Evolutionary conservation across 2,888 invertebrate genomes (phyloP).

Genomic region (Dichetophora obliterata): DNA sequence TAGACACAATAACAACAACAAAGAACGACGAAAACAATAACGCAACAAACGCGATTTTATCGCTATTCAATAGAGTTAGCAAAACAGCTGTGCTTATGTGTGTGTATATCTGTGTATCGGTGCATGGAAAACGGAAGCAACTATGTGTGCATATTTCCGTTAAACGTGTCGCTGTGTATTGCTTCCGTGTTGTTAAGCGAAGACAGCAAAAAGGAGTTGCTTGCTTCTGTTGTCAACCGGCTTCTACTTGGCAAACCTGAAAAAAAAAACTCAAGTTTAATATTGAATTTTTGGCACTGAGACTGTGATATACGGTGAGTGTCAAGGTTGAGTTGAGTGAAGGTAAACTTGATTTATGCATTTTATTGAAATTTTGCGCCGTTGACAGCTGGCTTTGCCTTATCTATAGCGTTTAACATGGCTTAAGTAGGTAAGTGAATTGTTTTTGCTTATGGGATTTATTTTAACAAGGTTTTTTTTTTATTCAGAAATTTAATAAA

Average conservation of each 20-base stretch:
- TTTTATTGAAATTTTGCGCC: conserved; percentile 5
- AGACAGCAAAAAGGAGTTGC: background rate
- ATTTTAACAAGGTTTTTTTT: too few species aligned
- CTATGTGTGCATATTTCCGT: conserved; percentile 20
- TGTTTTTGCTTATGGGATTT: too few species aligned
- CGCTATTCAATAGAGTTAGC: conserved; percentile 63
- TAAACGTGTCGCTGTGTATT: conserved; percentile 31
- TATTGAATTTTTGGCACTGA: background rate
- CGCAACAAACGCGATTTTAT: conserved; percentile 65
- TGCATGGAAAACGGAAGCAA: conserved; percentile 18
- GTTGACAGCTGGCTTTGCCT: conserved; percentile 7
- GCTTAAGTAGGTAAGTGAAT: background rate
- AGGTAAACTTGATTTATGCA: conserved; percentile 6
- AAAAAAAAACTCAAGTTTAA: background rate
- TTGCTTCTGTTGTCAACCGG: too few species aligned
- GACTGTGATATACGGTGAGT: background rate
- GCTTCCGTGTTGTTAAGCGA: conserved; percentile 23
- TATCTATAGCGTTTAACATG: background rate
- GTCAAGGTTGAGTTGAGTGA: background rate
- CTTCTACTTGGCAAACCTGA: too few species aligned
- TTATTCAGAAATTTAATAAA: too few species aligned
- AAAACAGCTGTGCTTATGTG: background rate
- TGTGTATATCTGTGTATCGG: background rate
- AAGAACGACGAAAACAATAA: conserved; percentile 22
- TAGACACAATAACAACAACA: conserved; percentile 7